phyloP scores from a whole-genome alignment of 2,888 invertebrate species.

The Diarsia mendica region DNA sequence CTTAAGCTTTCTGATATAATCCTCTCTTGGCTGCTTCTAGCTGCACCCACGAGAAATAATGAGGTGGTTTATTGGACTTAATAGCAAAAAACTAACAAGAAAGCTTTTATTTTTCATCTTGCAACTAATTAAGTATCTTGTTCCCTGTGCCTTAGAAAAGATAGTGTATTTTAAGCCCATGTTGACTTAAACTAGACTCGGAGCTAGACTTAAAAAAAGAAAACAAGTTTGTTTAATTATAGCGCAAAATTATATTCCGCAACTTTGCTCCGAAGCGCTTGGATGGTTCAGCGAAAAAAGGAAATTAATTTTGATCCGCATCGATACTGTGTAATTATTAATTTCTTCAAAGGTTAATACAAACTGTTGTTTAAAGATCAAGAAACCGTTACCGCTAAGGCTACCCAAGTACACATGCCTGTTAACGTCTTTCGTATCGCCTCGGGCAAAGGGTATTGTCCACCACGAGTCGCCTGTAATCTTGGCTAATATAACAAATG shows the following conservation, averaged over 20 bases:
- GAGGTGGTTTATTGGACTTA: not conserved
- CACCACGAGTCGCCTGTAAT: constrained; percentile 57
- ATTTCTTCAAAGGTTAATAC: constrained; percentile 60
- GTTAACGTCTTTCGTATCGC: constrained; percentile 51
- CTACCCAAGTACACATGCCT: constrained; percentile 42
- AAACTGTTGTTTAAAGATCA: constrained; percentile 58
- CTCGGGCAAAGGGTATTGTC: constrained; percentile 52
- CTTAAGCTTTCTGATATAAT: not conserved
- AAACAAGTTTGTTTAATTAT: constrained; percentile 29
- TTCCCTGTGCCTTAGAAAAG: constrained; percentile 12
- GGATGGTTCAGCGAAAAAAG: constrained; percentile 38
- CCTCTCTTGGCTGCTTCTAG: not conserved
- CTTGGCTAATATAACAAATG: constrained; percentile 63
- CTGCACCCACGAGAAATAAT: constrained; percentile 10
- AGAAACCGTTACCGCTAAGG: constrained; percentile 57
- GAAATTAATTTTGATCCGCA: constrained; percentile 42
- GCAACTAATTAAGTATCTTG: constrained; percentile 32
- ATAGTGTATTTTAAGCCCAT: constrained; percentile 12
- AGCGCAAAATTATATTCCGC: constrained; percentile 31
- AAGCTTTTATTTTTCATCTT: constrained; percentile 17
- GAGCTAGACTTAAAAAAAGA: constrained; percentile 29
- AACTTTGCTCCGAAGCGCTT: constrained; percentile 35
- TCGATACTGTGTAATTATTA: constrained; percentile 56
- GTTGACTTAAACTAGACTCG: constrained; percentile 10
- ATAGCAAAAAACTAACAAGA: constrained; percentile 11